Evolutionary conservation across 2,797 vertebrate genomes (phyloP), one percentile per base, ranked within the genome.

Genomic region (Danio aesculapii): DNA sequence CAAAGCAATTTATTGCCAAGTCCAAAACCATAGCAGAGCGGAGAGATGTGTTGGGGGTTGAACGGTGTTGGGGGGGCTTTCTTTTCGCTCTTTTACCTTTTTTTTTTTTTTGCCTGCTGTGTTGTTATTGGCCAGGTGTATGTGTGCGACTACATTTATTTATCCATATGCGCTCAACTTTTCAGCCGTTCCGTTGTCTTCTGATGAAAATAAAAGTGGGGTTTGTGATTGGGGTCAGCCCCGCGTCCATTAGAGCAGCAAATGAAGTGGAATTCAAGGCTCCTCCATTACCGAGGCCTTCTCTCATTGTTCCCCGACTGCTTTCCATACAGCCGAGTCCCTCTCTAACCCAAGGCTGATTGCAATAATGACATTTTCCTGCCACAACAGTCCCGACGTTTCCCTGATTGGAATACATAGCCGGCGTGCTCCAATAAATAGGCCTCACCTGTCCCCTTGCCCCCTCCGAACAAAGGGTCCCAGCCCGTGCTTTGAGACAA

Each of bases 161-260:
- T 74, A 58, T 67, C 17, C 6, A 14, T 86, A 86, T 82, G 83
- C 86, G 88, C 96, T 95, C 93, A 94, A 95, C 91, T 92, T 94
- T 88, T 81, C 92, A 89, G 91, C 89, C 91, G 87, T 89, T 81
- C 86, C 84, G 64, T 88, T 90, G 85, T 91, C 90, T 91, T 87
- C 86, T 77, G 75, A 91, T 92, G 90, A 94, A 92, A 92, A 88
- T 93, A 94, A 94, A 92, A 92, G 90, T 78, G 86, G 77, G 83
- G 91, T 92, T 93, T 94, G 92, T 95, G 95, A 96, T 95, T 96
- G 95, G 95, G 96, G 95, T 95, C 93, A 95, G 94, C 90, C 90
- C 92, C 90, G 90, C 92, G 95, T 94, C 94, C 92, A 95, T 96
- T 93, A 94, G 81, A 85, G 89, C 88, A 91, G 92, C 93, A 93